Evolutionary conservation across 2,797 vertebrate genomes (phyloP).

Genomic region (Tinamus major): DNA sequence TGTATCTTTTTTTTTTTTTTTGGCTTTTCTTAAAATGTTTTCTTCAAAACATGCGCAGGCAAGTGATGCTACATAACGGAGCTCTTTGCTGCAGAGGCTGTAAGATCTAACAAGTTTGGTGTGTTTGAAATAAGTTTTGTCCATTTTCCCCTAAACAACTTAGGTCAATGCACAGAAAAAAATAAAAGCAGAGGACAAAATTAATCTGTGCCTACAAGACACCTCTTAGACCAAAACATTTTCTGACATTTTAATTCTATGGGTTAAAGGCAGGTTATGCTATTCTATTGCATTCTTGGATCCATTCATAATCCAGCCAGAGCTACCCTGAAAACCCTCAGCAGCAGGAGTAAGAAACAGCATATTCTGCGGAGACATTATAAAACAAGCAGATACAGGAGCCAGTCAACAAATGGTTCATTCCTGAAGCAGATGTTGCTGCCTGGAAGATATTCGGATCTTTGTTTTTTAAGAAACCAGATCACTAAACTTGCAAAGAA

Average conservation of each 20-base stretch:
- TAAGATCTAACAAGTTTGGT: rapidly evolving
- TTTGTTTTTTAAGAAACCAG: constrained; percentile 36
- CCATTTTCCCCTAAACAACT: rapidly evolving
- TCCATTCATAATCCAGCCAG: not conserved
- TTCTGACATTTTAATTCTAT: not conserved
- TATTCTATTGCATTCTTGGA: no score
- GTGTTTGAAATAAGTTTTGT: not conserved
- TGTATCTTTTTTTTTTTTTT: not conserved
- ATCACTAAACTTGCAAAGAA: constrained; percentile 31
- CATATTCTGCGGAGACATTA: not conserved
- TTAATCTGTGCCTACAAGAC: no score
- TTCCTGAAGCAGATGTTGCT: constrained; percentile 27
- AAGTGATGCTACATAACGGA: not conserved
- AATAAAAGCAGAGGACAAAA: not conserved
- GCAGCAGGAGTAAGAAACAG: not conserved
- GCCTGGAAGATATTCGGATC: not conserved
- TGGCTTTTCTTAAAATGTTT: not conserved
- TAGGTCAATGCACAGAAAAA: rapidly evolving
- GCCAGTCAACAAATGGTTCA: not conserved
- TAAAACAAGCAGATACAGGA: not conserved
- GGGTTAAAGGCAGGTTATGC: no score
- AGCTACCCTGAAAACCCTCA: not conserved
- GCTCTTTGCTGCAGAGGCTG: not conserved
- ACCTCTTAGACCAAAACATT: rapidly evolving
- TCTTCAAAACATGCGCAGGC: not conserved